phyloP scores from a whole-genome alignment of 2,797 vertebrate genomes.

The Melanotaenia pygmaea region DNA sequence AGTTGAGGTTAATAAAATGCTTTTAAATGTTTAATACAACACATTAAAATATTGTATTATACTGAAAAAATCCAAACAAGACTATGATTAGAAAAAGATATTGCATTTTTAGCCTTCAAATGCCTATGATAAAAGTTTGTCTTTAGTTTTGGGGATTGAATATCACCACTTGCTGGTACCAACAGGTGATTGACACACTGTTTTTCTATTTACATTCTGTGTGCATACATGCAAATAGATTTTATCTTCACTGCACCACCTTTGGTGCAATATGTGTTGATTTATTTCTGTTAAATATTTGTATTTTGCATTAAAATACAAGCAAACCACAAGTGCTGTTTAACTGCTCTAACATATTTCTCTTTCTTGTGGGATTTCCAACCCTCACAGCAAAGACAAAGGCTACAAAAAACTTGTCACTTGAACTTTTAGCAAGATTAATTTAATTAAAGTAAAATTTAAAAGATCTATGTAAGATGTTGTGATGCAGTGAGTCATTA shows the following conservation, averaged over 20 bases:
- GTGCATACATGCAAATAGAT: constrained; percentile 12
- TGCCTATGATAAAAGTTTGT: background rate
- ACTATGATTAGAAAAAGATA: background rate
- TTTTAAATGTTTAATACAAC: background rate
- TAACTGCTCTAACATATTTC: background rate
- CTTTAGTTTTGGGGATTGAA: background rate
- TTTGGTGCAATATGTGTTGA: background rate
- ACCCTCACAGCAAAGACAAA: background rate
- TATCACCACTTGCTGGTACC: background rate
- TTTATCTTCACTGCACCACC: background rate
- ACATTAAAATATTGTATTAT: background rate
- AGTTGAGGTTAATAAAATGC: constrained; percentile 1
- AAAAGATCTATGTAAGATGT: too few relatives aligned
- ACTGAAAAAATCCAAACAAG: background rate
- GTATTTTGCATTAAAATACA: background rate
- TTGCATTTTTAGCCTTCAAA: background rate
- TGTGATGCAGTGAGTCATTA: too few relatives aligned
- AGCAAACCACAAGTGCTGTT: background rate
- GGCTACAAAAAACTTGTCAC: background rate
- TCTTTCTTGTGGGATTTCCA: background rate
- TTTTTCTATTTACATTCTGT: constrained; percentile 23
- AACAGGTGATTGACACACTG: background rate
- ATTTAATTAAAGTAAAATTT: too few relatives aligned
- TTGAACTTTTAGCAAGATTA: background rate
- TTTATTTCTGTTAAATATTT: background rate